Percentiles rank a stretch among this genome's conserved stretches.
Conservation (phyloP, 2,888 invertebrate genomes). For the Drosophila meridiana region DNA sequence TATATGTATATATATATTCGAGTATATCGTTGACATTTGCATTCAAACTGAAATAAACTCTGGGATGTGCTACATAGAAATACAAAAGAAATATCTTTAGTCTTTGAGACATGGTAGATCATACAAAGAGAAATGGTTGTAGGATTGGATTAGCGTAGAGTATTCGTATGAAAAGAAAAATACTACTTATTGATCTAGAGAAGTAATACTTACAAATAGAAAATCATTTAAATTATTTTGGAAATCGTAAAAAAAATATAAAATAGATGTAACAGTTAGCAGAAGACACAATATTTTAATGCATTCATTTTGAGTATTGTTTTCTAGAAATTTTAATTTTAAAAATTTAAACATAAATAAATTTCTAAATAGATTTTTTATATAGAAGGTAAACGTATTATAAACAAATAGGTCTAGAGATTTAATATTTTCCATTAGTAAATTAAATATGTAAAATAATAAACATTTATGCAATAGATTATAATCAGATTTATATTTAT, state of each 20-base stretch:
- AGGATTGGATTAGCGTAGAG: not conserved
- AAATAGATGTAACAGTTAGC: not conserved
- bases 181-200: not conserved
- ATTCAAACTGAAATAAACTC: conserved; percentile 19
- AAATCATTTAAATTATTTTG: not conserved
- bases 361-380: no score
- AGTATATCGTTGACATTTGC: conserved; percentile 53
- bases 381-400: no score
- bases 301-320: no score
- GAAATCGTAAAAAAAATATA: not conserved
- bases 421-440: no score
- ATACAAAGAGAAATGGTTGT: not conserved
- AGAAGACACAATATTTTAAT: no score
- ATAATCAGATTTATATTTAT: no score
- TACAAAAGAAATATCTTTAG: not conserved
- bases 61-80: not conserved
- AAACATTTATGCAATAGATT: no score
- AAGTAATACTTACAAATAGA: not conserved
- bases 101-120: not conserved
- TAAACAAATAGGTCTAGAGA: no score
- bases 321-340: no score
- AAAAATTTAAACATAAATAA: no score
- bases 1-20: conserved; percentile 36
- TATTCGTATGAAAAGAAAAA: not conserved
- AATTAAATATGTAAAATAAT: no score